Evolutionary conservation across 2,888 invertebrate species (phyloP), one percentile per base, ranked within the genome.

Genomic region (Dynastes grantii): DNA sequence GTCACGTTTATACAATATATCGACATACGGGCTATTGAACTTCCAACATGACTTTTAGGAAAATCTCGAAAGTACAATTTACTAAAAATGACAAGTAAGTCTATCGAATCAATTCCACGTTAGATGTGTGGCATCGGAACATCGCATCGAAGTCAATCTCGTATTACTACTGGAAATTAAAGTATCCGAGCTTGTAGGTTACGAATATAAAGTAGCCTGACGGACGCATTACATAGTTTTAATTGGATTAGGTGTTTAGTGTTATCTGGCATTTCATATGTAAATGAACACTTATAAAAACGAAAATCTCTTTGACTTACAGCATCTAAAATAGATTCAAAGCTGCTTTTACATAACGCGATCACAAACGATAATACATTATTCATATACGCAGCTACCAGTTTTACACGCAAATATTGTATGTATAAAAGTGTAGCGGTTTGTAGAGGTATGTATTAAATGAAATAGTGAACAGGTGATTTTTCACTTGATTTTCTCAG

Each of bases 191-290:
- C n/a, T 67, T 67, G 67, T 67, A 27, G 27, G 27, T 22, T 22
- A 45, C 22, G 67, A 49, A 53, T 37, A 70, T 70, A 70, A 70
- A 70, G 70, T 37, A 70, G 53, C 70, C 51, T 29, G 29, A 70
- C 70, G 11, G 22, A 2, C 16, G 32, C 5, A 29, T 70, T 70
- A 70, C 53, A 32, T 51, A 70, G 51, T 53, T 53, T 70, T 53
- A 70, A 55, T 70, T 70, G 53, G 70, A 51, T 70, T 70, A 70
- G 29, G 49, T 49, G 53, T 70, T 70, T 70, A 55, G 55, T 58
- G 58, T 40, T 73, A 58, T 73, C 45, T 73, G 40, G 58, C 45
- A 58, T 40, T 40, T 40, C 55, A 29, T 58, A 73, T 73, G 55
- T 73, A 73, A 73, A 73, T 73, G 16, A 73, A 58, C 9, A 22